phyloP scores from a whole-genome alignment of 2,888 invertebrate species.

The Toxonevra muliebris region DNA sequence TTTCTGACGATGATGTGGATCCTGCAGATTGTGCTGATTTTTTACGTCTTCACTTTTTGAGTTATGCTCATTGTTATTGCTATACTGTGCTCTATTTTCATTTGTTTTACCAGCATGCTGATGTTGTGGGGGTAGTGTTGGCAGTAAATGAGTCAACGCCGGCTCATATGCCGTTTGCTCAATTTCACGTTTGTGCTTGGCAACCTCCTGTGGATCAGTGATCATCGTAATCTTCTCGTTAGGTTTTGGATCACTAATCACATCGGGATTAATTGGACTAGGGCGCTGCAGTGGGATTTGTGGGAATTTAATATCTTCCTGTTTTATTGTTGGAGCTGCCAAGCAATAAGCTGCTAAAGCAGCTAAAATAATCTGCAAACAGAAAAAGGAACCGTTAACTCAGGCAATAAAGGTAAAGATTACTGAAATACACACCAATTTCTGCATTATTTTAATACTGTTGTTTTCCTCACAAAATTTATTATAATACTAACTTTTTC shows the following conservation, averaged over 20 bases:
- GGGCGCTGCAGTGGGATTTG: constrained; percentile 40
- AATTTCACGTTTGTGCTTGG: constrained; percentile 40
- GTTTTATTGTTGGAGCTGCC: constrained; percentile 48
- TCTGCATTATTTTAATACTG: constrained; percentile 15
- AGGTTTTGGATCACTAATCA: constrained; percentile 53
- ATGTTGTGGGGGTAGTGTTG: constrained; percentile 23
- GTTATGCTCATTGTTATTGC: too few species aligned
- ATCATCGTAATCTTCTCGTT: constrained; percentile 46
- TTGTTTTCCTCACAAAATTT: constrained; percentile 15
- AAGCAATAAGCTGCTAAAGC: constrained; percentile 46
- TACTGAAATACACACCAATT: constrained; percentile 29
- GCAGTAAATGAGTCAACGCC: constrained; percentile 19
- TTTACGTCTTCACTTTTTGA: background rate
- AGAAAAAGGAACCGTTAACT: constrained; percentile 29
- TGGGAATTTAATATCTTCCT: constrained; percentile 12
- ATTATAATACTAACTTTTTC: constrained; percentile 30
- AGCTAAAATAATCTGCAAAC: constrained; percentile 48
- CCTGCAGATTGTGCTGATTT: constrained; percentile 6
- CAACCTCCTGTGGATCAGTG: constrained; percentile 42
- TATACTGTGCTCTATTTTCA: too few species aligned
- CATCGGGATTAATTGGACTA: constrained; percentile 56
- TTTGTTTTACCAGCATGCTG: constrained; percentile 1
- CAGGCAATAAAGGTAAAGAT: constrained; percentile 34
- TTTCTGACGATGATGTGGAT: constrained; percentile 39
- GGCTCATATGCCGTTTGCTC: constrained; percentile 20